A percentile compares a stretch with the other conserved stretches of the same genome.
Conservation (phyloP, 1,140 invertebrate genomes). For the Xylocopa sonorina region DNA sequence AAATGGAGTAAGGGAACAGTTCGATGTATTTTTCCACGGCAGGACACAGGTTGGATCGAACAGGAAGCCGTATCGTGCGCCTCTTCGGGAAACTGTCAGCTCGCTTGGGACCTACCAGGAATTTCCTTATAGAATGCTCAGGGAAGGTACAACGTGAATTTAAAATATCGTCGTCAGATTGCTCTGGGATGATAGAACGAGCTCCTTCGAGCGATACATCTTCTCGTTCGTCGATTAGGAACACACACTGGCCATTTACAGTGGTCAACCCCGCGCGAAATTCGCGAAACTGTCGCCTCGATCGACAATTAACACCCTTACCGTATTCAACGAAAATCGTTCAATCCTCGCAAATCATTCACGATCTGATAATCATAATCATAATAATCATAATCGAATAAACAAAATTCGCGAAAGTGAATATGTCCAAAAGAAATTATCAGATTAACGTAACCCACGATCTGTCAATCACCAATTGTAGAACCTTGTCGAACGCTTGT, state of each 20-base stretch:
- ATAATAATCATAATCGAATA: too few species aligned
- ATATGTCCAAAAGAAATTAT: too few species aligned
- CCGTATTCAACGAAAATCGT: too few species aligned
- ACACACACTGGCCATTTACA: background rate
- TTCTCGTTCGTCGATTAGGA: background rate
- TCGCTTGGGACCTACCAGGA: background rate
- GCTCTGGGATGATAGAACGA: slow-evolving; percentile 4
- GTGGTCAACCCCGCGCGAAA: background rate
- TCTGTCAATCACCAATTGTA: background rate
- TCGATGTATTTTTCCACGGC: background rate
- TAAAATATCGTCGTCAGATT: slow-evolving; percentile 42
- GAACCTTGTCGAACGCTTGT: background rate
- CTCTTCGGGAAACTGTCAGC: slow-evolving; percentile 1
- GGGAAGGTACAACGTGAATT: slow-evolving; percentile 21
- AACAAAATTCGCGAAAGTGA: too few species aligned
- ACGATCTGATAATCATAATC: too few species aligned
- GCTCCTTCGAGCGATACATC: background rate
- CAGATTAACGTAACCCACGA: too few species aligned
- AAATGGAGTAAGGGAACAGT: background rate
- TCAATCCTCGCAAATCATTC: too few species aligned
- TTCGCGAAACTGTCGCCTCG: background rate
- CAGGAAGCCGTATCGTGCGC: background rate
- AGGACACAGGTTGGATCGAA: background rate
- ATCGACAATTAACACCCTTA: too few species aligned
- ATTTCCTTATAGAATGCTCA: slow-evolving; percentile 25